Evolutionary conservation across 2,888 invertebrate genomes (phyloP), one percentile per base, ranked within the genome.

Genomic region (Biston betularia): DNA sequence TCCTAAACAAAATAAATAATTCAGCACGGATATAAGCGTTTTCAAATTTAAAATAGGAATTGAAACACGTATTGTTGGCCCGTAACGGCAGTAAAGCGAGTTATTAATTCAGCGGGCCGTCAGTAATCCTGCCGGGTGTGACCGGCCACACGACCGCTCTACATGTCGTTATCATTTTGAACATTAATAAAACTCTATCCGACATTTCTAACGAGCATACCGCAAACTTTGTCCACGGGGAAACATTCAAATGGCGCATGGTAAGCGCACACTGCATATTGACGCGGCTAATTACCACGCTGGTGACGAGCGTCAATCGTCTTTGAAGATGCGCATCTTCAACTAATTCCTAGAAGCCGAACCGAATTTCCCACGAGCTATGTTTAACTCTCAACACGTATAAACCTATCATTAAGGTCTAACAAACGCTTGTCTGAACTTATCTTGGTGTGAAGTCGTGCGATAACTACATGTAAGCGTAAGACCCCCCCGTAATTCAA

Each of bases 91-190:
- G 82, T 82, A 80, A 73, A 81, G 82, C 76, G 81, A 82, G 84
- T 87, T 88, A 88, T 85, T 88, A 87, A 89, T 88, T 88, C 86
- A 86, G 85, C 83, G 75, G 80, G 75, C 80, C 82, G 85, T 82
- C 82, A 81, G 83, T 88, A 87, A 87, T 88, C 83, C 81, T 75
- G 81, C 75, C 77, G 82, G 80, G 78, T 75, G 72, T 67, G 63
- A 69, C 69, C 67, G 56, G 49, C 46, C 56, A 74, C 71, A 74
- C 76, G 76, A 77, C 80, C 79, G 75, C 75, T 77, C 79, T 81
- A 84, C 85, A 88, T 84, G 85, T 88, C 87, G 85, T 89, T 89
- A 89, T 88, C 82, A 88, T 89, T 89, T 88, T 80, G 83, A 84
- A 86, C 85, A 89, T 89, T 87, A 88, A 87, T 89, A 90, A 89